Percentiles rank a stretch among this genome's conserved stretches.
Conservation (phyloP, 1,140 invertebrate species). For the Nylanderia fulva region DNA sequence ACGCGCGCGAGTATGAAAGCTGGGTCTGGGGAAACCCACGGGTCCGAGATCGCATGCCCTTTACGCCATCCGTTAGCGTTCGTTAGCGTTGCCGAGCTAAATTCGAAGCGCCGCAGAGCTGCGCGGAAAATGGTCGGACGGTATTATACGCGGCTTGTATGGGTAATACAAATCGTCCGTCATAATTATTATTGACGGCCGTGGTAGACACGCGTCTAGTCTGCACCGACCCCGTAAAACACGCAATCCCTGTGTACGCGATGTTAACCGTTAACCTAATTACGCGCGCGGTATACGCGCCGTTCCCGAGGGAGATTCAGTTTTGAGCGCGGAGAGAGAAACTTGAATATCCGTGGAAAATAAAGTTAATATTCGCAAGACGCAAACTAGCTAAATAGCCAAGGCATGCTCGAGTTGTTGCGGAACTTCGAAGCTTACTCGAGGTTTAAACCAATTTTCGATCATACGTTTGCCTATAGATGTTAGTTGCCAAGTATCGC, state of each 20-base stretch:
- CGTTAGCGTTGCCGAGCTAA: not conserved
- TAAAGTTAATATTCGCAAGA: conserved; percentile 29
- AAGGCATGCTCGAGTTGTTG: not conserved
- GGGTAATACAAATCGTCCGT: conserved; percentile 50
- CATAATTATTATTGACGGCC: conserved; percentile 59
- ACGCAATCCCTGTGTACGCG: conserved; percentile 66
- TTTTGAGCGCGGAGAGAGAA: conserved; percentile 32
- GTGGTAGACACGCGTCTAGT: conserved; percentile 9
- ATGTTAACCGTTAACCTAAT: conserved; percentile 79
- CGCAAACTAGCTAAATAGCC: not conserved
- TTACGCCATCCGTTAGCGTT: not conserved
- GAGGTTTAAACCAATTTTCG: conserved; percentile 2
- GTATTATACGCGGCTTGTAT: not conserved
- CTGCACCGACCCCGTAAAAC: conserved; percentile 60
- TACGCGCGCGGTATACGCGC: conserved; percentile 59
- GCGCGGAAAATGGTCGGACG: too few species aligned
- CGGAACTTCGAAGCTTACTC: conserved; percentile 6
- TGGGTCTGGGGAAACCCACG: conserved; percentile 63
- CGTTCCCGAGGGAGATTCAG: not conserved
- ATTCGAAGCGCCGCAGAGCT: not conserved
- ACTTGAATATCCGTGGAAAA: conserved; percentile 13
- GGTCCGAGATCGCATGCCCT: conserved; percentile 25
- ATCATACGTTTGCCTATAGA: not conserved
- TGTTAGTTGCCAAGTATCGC: not conserved
- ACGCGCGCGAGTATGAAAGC: conserved; percentile 74